These are phyloP conservation scores for Myotis lucifugus DNA, from an alignment of 2,113 vertebrate genomes.

Conservation along the genomic window DNA sequence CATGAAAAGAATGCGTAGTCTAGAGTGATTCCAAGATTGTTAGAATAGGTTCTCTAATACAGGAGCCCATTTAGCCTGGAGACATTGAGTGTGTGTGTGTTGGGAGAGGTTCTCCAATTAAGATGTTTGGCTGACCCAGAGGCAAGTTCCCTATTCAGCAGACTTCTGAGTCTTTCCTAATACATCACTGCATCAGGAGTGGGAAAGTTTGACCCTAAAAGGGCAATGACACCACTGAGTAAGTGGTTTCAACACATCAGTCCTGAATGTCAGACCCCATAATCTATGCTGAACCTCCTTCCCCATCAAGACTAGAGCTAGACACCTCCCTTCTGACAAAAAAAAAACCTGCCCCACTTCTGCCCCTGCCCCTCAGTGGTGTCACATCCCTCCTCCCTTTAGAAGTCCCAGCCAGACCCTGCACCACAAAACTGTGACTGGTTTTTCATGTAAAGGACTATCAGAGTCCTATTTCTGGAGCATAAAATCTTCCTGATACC, in stretches of 20 bases:
- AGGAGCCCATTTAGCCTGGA: not conserved
- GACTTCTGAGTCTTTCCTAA: not conserved
- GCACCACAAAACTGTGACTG: fast-evolving
- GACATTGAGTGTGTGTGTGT: not conserved
- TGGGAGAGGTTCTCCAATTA: not conserved
- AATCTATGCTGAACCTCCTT: not conserved
- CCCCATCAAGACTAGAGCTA: not conserved
- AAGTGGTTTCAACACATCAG: not conserved
- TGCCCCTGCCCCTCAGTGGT: not conserved
- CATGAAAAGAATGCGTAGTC: not conserved
- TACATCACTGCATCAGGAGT: not conserved
- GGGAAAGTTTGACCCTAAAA: not conserved
- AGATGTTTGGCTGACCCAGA: not conserved
- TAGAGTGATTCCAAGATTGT: not conserved
- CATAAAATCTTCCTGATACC: not conserved
- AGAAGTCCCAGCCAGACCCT: not conserved
- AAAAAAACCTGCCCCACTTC: not conserved
- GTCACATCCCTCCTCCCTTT: not conserved
- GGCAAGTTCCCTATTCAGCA: not conserved
- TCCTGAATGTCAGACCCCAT: not conserved
- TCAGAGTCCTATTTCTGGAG: not conserved
- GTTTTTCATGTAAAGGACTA: not conserved
- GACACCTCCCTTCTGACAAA: not conserved
- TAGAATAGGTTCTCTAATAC: not conserved
- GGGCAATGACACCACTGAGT: not conserved